These are phyloP conservation scores for Slavum lentiscoides DNA, from an alignment of 2,888 invertebrate species.

Conservation along the genomic window DNA sequence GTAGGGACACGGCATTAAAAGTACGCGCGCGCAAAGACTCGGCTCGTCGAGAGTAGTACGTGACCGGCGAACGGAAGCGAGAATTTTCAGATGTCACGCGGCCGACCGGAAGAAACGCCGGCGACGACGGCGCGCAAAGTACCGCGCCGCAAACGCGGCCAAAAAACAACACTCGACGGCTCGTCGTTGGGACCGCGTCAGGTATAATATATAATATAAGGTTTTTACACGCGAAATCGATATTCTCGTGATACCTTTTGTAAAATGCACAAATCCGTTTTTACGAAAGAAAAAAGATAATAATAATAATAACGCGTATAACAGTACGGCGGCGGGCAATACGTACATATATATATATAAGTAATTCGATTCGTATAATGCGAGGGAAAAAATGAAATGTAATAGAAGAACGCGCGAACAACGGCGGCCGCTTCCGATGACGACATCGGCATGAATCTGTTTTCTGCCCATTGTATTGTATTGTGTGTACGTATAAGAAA, in stretches of 20 bases:
- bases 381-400: no score
- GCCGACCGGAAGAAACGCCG: conserved; percentile 50
- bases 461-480: no score
- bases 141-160: no score
- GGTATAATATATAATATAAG: no score
- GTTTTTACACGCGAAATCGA: no score
- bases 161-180: no score
- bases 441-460: no score
- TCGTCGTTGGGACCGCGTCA: no score
- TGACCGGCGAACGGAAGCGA: conserved; percentile 48
- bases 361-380: background rate
- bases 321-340: background rate
- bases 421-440: background rate
- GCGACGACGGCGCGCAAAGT: background rate
- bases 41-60: conserved; percentile 23
- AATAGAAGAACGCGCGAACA: background rate
- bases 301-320: background rate
- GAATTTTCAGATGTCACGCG: conserved; percentile 50
- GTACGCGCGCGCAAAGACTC: conserved; percentile 13
- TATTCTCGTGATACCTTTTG: no score
- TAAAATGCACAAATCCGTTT: no score
- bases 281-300: no score
- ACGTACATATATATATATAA: background rate
- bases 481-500: no score
- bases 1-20: conserved; percentile 39